phyloP scores from a whole-genome alignment of 2,113 vertebrate species.

The Cyprinodon brontotheroides region DNA sequence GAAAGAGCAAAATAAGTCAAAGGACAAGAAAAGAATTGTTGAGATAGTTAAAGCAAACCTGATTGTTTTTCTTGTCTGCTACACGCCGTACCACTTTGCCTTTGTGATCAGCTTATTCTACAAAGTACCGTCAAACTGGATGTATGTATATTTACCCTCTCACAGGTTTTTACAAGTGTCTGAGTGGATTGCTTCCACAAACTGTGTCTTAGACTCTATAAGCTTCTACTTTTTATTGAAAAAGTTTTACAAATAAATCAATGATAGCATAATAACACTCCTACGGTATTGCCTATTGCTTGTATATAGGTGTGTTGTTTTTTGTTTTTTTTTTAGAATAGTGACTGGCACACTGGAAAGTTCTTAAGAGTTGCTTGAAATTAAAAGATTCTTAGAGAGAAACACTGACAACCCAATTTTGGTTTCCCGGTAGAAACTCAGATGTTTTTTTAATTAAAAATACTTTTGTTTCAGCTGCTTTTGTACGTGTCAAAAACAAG shows the following conservation, averaged over 20 bases:
- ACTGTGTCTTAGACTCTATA: slow-evolving; percentile 76
- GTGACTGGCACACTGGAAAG: too few species aligned
- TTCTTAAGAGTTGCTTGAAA: too few species aligned
- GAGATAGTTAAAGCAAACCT: slow-evolving; percentile 69
- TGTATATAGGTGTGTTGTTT: too few species aligned
- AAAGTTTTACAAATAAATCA: slow-evolving; percentile 29
- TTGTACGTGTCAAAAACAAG: too few species aligned
- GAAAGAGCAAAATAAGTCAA: slow-evolving; percentile 13
- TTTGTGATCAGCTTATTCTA: slow-evolving; percentile 44
- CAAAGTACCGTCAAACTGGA: fast-evolving
- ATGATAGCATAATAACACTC: too few species aligned
- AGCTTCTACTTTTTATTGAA: slow-evolving; percentile 75
- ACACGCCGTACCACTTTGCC: slow-evolving; percentile 65
- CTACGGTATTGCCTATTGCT: too few species aligned
- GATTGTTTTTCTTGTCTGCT: slow-evolving; percentile 76
- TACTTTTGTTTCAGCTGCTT: too few species aligned
- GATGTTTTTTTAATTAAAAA: too few species aligned
- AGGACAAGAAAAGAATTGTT: slow-evolving; percentile 40
- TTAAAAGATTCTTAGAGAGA: too few species aligned
- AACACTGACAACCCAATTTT: too few species aligned
- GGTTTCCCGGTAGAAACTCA: too few species aligned
- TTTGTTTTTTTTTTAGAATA: too few species aligned
- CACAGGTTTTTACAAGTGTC: slow-evolving; percentile 19
- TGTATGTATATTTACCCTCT: fast-evolving
- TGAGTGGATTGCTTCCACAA: slow-evolving; percentile 75